Evolutionary conservation across 2,888 invertebrate genomes (phyloP), one percentile per base, ranked within the genome.

Genomic region (Netelia fuscicornis): DNA sequence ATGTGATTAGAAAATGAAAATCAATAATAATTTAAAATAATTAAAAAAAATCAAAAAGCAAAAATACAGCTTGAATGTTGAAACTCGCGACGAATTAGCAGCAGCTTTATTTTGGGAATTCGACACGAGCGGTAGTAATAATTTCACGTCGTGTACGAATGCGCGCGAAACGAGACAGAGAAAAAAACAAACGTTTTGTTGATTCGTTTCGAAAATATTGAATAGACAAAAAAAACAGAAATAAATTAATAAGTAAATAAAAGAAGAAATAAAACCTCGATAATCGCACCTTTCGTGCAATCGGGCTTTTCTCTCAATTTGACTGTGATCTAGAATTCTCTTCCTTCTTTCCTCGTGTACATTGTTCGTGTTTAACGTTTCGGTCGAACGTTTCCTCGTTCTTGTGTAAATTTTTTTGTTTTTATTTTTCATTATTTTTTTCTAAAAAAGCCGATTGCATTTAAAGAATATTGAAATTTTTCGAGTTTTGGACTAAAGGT

Each of bases 301-400:
- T 72, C 20, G 13, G 62, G n/a, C 37, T 76, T 80, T 84, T 48
- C 70, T n/a, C 44, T n/a, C 44, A 30, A 65, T 23, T 81, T 72
- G 60, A 64, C 76, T 67, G 84, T 81, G 65, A 84, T 81, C 68
- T 48, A 42, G 20, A 64, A 62, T 62, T 20, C 8, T 20, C 8
- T 37, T 58, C 52, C 6, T 60, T 1, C 8, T 71, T 58, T 70
- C 25, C 17, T 37, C 20, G 17, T 37, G 17, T 70, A 44, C 20
- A 23, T 25, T 17, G 56, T 70, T 42, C 52, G 37, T 60, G 42
- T 54, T 30, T 70, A 37, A 6, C 37, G 37, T 42, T 64, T 54
- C 13, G 11, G 60, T 52, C 72, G 25, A 56, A 23, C 17, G 20
- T 42, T 37, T 42, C n/a, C 23, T 64, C 37, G 6, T n/a, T 65